Evolutionary conservation across 1,140 invertebrate species (phyloP).

Genomic region (Lycorma delicatula): DNA sequence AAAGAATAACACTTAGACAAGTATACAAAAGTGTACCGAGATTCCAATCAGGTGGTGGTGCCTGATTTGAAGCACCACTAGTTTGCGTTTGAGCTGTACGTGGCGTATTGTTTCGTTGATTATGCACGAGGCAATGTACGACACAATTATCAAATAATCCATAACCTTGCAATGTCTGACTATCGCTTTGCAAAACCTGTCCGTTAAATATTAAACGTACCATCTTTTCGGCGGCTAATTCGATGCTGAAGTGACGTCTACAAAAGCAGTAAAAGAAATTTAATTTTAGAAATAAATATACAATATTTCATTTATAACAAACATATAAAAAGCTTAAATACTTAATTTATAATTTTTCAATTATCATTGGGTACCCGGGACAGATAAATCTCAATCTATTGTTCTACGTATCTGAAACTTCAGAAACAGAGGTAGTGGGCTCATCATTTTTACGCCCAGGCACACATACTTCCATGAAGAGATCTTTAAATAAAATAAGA

Average conservation of each 20-base stretch:
- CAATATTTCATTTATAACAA: too few species aligned
- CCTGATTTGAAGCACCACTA: slow-evolving; percentile 18
- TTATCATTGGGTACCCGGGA: too few species aligned
- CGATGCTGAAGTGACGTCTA: slow-evolving; percentile 72
- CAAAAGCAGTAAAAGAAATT: slow-evolving; percentile 30
- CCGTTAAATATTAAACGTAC: slow-evolving; percentile 84
- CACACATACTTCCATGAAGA: too few species aligned
- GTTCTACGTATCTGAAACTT: too few species aligned
- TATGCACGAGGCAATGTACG: slow-evolving; percentile 75
- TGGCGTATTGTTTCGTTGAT: slow-evolving; percentile 34
- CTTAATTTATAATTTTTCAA: too few species aligned
- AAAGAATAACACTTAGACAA: slow-evolving; percentile 44
- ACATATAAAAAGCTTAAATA: too few species aligned
- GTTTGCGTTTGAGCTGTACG: background rate
- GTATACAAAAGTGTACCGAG: slow-evolving; percentile 39
- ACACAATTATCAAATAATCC: slow-evolving; percentile 80
- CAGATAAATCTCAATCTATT: too few species aligned
- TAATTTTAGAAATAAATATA: too few species aligned
- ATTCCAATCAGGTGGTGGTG: slow-evolving; percentile 32
- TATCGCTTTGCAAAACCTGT: slow-evolving; percentile 67
- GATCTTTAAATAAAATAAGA: too few species aligned
- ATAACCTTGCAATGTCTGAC: slow-evolving; percentile 61
- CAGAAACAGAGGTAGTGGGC: too few species aligned
- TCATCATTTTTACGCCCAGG: too few species aligned
- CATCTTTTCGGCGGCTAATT: slow-evolving; percentile 63